Percentiles rank a stretch among this genome's conserved stretches.
These are phyloP conservation scores for Lepidonotus clava DNA, from an alignment of 2,888 invertebrate species.

Conservation along the genomic window DNA sequence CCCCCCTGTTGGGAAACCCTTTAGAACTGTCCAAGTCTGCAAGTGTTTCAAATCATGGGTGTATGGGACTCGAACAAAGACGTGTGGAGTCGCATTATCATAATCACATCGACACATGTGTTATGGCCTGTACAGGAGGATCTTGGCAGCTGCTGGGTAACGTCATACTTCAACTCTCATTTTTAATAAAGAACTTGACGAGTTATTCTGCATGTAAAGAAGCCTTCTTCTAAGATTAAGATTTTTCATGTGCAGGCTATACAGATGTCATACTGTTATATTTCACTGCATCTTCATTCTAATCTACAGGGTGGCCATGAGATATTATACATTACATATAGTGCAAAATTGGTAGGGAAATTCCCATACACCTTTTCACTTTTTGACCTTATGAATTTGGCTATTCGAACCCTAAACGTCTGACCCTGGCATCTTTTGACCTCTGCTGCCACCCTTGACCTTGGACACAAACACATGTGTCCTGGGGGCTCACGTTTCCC, in stretches of 20 bases:
- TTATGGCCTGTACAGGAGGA: not conserved
- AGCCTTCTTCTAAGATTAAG: no score
- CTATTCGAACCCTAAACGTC: not conserved
- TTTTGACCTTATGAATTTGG: slow-evolving; percentile 6
- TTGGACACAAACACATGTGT: slow-evolving; percentile 14
- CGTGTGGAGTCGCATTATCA: not conserved
- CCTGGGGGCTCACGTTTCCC: not conserved
- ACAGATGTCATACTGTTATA: no score
- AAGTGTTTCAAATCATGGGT: not conserved
- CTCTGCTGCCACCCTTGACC: not conserved
- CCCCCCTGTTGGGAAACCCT: no score
- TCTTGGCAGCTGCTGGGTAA: not conserved
- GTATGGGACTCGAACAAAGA: not conserved
- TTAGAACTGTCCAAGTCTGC: no score
- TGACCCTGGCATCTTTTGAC: not conserved
- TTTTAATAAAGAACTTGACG: no score
- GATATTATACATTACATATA: no score
- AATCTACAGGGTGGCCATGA: no score
- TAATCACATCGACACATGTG: not conserved
- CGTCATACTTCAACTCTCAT: not conserved
- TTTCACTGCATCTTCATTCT: no score
- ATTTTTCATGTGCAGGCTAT: no score
- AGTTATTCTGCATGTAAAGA: no score
- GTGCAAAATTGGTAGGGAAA: no score
- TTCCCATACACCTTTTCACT: slow-evolving; percentile 1